These are phyloP conservation scores for Paradoxurus hermaphroditus DNA, from an alignment of 2,113 vertebrate species.

Conservation along the genomic window DNA sequence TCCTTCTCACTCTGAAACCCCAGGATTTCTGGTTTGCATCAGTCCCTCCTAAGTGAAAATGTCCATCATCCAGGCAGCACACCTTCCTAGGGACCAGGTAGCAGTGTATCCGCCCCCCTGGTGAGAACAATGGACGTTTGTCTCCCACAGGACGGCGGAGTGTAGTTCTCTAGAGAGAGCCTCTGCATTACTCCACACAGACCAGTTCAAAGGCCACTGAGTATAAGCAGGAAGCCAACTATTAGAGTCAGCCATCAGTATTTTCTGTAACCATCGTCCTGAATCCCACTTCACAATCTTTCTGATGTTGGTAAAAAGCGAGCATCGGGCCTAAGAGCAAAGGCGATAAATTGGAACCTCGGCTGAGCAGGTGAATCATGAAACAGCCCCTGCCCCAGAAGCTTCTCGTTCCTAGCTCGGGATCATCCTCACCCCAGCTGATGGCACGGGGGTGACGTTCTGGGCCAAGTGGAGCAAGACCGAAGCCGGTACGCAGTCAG, in stretches of 20 bases:
- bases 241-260: constrained; percentile 28
- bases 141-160: neutral
- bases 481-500: neutral
- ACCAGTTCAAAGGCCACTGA: constrained; percentile 40
- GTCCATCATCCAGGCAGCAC: neutral
- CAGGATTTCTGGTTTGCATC: neutral
- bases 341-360: constrained; percentile 50
- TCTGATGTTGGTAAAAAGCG: neutral
- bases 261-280: constrained; percentile 48
- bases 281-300: constrained; percentile 6
- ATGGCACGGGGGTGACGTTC: neutral
- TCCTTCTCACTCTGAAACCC: neutral
- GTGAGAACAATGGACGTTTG: neutral
- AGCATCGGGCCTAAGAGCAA: constrained; percentile 15
- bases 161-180: neutral
- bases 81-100: neutral
- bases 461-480: neutral
- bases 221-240: neutral
- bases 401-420: neutral
- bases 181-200: constrained; percentile 7
- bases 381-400: neutral
- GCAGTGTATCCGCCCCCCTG: neutral
- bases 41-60: neutral
- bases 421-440: neutral
- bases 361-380: neutral